Conservation (phyloP, 2,113 vertebrate species). For the Redunca redunca region DNA sequence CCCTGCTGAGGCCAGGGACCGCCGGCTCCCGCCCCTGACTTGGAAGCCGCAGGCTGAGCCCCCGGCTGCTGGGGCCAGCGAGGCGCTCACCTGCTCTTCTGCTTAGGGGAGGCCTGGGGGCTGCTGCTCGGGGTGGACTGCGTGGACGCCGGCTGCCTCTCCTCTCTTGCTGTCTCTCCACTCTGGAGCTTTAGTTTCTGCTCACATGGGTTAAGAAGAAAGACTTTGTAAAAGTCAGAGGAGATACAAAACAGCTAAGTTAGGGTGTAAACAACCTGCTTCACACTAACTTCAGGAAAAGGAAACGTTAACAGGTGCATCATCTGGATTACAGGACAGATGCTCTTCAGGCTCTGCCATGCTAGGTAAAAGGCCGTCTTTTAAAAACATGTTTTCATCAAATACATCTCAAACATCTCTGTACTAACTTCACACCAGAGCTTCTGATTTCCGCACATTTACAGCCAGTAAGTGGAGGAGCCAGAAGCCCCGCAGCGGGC, state of each 20-base stretch:
- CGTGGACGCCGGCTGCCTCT: constrained; percentile 87
- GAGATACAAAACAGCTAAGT: background rate
- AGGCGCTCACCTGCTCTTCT: constrained; percentile 84
- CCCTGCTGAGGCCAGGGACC: background rate
- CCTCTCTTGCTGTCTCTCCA: constrained; percentile 87
- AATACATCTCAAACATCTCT: background rate
- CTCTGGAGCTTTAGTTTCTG: constrained; percentile 95
- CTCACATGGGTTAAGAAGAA: constrained; percentile 2
- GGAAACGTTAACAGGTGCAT: background rate
- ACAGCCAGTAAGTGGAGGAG: background rate
- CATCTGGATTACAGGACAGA: background rate
- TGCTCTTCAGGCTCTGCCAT: background rate
- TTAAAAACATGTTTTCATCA: background rate
- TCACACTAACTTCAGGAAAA: background rate
- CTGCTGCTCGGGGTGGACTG: constrained; percentile 91
- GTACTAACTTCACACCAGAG: background rate
- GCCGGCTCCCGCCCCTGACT: too few species aligned
- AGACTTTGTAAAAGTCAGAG: background rate
- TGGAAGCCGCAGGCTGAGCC: background rate
- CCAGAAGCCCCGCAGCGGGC: background rate
- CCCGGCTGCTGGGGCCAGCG: rapidly evolving
- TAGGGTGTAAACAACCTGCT: background rate
- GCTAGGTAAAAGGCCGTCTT: background rate
- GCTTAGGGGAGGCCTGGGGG: constrained; percentile 89
- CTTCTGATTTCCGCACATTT: background rate